Percentiles rank a stretch among this genome's conserved stretches.
Conservation (phyloP, 2,113 vertebrate genomes). For the Salminus brasiliensis region DNA sequence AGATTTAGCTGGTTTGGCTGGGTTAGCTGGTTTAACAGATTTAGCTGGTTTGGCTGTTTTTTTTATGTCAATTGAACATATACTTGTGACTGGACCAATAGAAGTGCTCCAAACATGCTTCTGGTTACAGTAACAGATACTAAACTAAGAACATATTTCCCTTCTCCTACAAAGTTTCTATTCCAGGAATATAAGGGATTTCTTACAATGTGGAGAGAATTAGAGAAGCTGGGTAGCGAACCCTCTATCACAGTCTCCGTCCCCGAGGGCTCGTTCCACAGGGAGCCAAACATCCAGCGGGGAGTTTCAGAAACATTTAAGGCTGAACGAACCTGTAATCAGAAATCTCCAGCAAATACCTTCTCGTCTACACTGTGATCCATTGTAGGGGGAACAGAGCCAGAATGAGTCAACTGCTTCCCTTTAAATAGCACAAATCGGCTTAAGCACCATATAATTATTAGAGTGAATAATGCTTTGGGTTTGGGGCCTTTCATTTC, state of each 20-base stretch:
- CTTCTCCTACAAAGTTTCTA: not conserved
- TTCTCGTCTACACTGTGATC: conserved; percentile 2
- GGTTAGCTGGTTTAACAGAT: no score
- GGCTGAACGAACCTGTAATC: conserved; percentile 13
- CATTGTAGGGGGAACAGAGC: conserved; percentile 25
- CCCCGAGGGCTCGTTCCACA: conserved; percentile 16
- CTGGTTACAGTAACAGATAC: no score
- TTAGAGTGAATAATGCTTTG: conserved; percentile 33
- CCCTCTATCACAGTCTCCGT: conserved; percentile 29
- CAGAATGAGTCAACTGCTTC: conserved; percentile 35
- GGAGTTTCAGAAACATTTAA: conserved; percentile 27
- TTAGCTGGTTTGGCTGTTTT: no score
- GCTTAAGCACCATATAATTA: conserved; percentile 39
- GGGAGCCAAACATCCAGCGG: conserved; percentile 27
- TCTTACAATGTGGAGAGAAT: conserved; percentile 10
- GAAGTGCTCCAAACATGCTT: no score
- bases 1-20: no score
- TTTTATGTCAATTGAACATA: no score
- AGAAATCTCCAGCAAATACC: conserved; percentile 33
- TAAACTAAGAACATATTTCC: not conserved
- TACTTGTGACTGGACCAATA: no score
- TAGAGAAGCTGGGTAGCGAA: conserved; percentile 13
- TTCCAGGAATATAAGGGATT: not conserved
- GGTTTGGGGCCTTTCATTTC: conserved; percentile 16
- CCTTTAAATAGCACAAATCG: conserved; percentile 45